Conservation (phyloP, 1,140 invertebrate genomes). For the Armadillidium nasatum region DNA sequence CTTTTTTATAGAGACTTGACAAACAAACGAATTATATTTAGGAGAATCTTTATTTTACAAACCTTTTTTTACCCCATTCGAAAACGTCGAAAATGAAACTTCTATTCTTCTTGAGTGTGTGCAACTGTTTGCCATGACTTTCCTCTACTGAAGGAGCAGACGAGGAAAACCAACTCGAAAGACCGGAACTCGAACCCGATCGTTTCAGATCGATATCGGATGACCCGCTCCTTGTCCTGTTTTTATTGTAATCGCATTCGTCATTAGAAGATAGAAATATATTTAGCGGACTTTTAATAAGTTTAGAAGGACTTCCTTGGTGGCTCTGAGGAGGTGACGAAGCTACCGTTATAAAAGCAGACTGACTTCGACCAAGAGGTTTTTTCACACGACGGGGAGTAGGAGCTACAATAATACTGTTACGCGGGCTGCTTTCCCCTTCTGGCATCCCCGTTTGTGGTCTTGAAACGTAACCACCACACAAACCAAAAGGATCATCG, state of each 20-base stretch:
- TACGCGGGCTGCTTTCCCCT: neutral
- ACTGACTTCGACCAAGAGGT: neutral
- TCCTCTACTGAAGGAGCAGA: neutral
- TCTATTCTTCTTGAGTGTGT: neutral
- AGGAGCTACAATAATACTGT: neutral
- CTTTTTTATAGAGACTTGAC: no score
- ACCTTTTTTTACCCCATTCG: slow-evolving; percentile 28
- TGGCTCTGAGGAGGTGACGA: neutral
- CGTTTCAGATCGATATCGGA: neutral
- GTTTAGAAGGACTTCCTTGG: neutral
- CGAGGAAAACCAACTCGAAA: slow-evolving; percentile 1
- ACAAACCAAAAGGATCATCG: slow-evolving; percentile 21
- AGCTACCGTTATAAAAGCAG: neutral
- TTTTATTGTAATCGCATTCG: neutral
- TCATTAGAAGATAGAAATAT: neutral
- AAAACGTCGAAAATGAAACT: slow-evolving; percentile 26
- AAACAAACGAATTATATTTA: no score
- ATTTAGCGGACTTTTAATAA: neutral
- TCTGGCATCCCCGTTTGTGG: slow-evolving; percentile 22
- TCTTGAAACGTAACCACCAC: slow-evolving; percentile 21
- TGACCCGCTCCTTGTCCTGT: slow-evolving; percentile 16
- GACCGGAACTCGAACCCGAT: neutral
- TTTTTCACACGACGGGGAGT: slow-evolving; percentile 1
- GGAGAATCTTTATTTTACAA: no score
- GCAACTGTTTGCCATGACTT: slow-evolving; percentile 20